Evolutionary conservation across 1,140 invertebrate genomes (phyloP).

Genomic region (Lucilia sericata): DNA sequence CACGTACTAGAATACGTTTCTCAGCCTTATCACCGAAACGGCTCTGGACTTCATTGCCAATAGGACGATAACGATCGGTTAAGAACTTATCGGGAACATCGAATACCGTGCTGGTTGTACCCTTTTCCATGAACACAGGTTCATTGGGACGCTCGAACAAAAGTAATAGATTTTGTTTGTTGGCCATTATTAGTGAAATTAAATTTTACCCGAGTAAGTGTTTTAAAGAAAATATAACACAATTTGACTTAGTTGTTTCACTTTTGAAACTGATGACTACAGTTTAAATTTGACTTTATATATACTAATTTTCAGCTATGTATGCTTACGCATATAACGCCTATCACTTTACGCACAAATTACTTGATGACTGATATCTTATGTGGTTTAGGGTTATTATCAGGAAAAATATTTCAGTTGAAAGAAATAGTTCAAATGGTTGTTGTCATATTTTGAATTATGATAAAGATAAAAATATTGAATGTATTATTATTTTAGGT

Average conservation of each 20-base stretch:
- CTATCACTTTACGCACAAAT: too few species aligned
- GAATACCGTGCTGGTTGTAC: conserved; percentile 72
- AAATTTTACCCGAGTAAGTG: too few species aligned
- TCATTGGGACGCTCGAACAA: conserved; percentile 83
- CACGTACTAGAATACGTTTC: conserved; percentile 72
- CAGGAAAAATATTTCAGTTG: too few species aligned
- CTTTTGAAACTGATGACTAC: neutral
- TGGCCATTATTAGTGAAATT: conserved; percentile 53
- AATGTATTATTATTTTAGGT: too few species aligned
- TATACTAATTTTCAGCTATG: neutral
- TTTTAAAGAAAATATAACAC: neutral
- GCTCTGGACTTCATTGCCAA: conserved; percentile 69
- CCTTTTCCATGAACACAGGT: conserved; percentile 80
- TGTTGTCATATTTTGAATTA: too few species aligned
- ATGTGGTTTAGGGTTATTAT: too few species aligned
- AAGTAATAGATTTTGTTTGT: conserved; percentile 69
- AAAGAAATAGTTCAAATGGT: too few species aligned
- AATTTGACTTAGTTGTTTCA: neutral
- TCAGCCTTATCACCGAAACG: conserved; percentile 72
- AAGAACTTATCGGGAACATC: conserved; percentile 74
- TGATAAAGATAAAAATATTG: too few species aligned
- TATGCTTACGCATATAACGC: too few species aligned
- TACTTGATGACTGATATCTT: too few species aligned
- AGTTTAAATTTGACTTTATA: neutral
- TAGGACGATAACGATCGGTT: conserved; percentile 74